Percentiles rank a stretch among this genome's conserved stretches.
These are phyloP conservation scores for Meriones psammophilus DNA, from an alignment of 2,797 vertebrate genomes.

Conservation along the genomic window DNA sequence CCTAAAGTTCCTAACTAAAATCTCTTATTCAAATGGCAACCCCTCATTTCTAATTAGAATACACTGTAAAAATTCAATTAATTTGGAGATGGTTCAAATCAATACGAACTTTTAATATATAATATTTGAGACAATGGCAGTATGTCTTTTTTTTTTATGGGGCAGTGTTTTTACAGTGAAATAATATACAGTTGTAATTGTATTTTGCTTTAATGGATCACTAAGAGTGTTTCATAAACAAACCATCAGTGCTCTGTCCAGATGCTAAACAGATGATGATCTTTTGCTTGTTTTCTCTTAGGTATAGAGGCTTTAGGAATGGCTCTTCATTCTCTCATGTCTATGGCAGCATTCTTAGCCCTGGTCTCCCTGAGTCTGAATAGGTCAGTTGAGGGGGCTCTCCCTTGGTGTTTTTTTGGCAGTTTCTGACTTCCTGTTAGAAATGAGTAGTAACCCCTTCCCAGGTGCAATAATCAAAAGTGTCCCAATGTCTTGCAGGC, in stretches of 20 bases:
- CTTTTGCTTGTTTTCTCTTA: slow-evolving; percentile 10
- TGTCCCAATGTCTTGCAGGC: not conserved
- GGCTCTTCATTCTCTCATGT: not conserved
- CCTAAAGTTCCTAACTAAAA: slow-evolving; percentile 1
- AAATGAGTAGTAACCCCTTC: not conserved
- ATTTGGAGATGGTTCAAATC: slow-evolving; percentile 40
- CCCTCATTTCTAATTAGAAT: not conserved
- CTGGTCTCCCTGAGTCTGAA: not conserved
- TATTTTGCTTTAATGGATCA: slow-evolving; percentile 38
- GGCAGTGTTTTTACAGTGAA: slow-evolving; percentile 57
- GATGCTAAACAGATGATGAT: not conserved
- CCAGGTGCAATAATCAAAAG: not conserved
- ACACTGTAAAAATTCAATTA: not conserved
- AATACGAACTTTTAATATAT: not conserved
- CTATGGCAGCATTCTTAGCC: not conserved
- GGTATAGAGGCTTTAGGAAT: not conserved
- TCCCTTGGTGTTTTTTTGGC: not conserved
- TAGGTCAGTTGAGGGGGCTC: not conserved
- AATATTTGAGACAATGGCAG: not conserved
- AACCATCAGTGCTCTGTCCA: not conserved
- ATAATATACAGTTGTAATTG: slow-evolving; percentile 40
- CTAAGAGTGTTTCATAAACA: slow-evolving; percentile 25
- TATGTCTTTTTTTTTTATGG: not conserved
- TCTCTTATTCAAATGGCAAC: slow-evolving; percentile 52
- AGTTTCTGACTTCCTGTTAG: not conserved